These are phyloP conservation scores for Takifugu flavidus DNA, from an alignment of 2,113 vertebrate genomes.

Conservation along the genomic window DNA sequence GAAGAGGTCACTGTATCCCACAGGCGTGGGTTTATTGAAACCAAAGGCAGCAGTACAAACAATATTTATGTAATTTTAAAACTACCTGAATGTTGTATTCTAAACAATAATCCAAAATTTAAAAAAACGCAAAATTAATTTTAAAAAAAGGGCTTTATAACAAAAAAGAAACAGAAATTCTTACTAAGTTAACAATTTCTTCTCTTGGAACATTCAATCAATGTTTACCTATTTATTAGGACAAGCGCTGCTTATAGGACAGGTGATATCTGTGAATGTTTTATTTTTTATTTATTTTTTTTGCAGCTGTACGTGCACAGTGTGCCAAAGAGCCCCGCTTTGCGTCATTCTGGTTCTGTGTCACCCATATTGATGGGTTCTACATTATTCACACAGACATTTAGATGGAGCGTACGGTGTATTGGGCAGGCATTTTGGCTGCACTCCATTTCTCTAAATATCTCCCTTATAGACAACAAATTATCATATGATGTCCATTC, in stretches of 20 bases:
- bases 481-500: background rate
- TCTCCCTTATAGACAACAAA: too few species aligned
- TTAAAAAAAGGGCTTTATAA: too few species aligned
- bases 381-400: conserved; percentile 14
- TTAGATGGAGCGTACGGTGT: background rate
- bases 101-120: too few species aligned
- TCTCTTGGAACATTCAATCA: too few species aligned
- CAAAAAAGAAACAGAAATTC: too few species aligned
- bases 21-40: background rate
- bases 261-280: conserved; percentile 44
- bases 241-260: conserved; percentile 20
- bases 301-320: conserved; percentile 18
- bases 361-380: conserved; percentile 38
- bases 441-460: conserved; percentile 1
- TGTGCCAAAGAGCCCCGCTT: background rate
- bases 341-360: conserved; percentile 30
- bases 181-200: too few species aligned
- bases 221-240: conserved; percentile 15
- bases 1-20: conserved; percentile 49
- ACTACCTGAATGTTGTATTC: too few species aligned
- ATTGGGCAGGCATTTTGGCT: conserved; percentile 12
- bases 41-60: conserved; percentile 3
- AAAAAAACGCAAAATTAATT: too few species aligned
- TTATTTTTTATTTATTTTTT: conserved; percentile 18
- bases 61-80: too few species aligned